Base-by-base conservation (phyloP, 2,113 vertebrate genomes). In the Mormyrus iriodes region DNA sequence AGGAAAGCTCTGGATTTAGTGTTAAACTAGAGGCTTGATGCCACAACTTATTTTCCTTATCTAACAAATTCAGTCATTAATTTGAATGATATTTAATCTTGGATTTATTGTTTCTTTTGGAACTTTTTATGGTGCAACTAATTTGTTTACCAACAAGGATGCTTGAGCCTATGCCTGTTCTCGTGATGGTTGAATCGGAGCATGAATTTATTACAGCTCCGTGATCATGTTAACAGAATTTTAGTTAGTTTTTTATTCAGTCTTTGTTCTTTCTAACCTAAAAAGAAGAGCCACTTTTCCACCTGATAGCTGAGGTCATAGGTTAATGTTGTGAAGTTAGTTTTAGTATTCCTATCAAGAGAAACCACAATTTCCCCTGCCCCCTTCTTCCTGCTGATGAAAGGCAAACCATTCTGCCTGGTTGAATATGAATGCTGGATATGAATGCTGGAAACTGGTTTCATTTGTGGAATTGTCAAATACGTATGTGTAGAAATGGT, bases 1-100 rank as follows among this genome's bases (percentile, higher is more conserved):
- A 88, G 55, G 89, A 90, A 85, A 90, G 82, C 85, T 84, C 42
- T 89, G 35, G n/a, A 82, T 89, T 84, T 85, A 84, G 53, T 42
- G 27, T 89, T 55, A 55, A 82, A 61, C 88, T 89, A 42, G 88
- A 89, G 13, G 76, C 52, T 84, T 61, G 42, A 51, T 58, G 39
- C 35, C 76, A 89, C 51, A 76, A 76, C 31, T 76, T 44, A 49
- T 48, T 87, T 87, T 17, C 8, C 39, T n/a, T 44, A n/a, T n/a
- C 39, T 65, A 87, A 65, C 31, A 42, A 87, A 61, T 87, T 39
- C 73, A 39, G 31, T 61, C 55, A 87, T 87, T 87, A 44, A 85
- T 89, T 88, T 91, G 52, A 44, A 86, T 76, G 79, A 84, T 42
- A 89, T 86, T 53, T 65, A 79, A 90, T 49, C 31, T 84, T 87